These are phyloP conservation scores for Glaucomys volans DNA, from an alignment of 2,113 vertebrate species.

Conservation along the genomic window DNA sequence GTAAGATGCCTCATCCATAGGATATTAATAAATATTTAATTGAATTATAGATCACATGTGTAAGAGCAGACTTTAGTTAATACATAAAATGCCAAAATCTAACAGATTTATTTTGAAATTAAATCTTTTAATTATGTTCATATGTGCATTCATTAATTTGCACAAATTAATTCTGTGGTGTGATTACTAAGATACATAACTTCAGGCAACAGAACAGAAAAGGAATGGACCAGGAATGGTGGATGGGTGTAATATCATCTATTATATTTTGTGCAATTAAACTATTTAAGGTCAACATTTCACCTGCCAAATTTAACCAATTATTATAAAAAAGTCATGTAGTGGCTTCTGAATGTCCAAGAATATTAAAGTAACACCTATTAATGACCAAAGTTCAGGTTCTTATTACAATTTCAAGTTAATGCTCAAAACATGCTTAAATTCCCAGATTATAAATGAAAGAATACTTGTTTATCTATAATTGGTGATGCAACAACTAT, in stretches of 20 bases:
- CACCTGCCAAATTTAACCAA: neutral
- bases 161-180: slow-evolving; percentile 8
- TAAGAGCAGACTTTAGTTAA: neutral
- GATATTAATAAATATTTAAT: neutral
- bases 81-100: slow-evolving; percentile 30
- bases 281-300: neutral
- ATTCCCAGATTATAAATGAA: slow-evolving; percentile 14
- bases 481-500: neutral
- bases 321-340: slow-evolving; percentile 61
- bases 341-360: slow-evolving; percentile 46
- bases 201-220: slow-evolving; percentile 50
- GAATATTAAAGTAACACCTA: slow-evolving; percentile 53
- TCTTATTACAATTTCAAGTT: slow-evolving; percentile 40
- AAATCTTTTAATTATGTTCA: slow-evolving; percentile 2
- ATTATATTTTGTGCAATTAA: slow-evolving; percentile 53
- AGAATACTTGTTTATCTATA: neutral
- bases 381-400: neutral
- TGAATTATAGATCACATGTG: neutral
- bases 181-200: slow-evolving; percentile 23
- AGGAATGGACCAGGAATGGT: neutral
- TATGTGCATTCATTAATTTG: neutral
- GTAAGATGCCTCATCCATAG: neutral
- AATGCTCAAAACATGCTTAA: slow-evolving; percentile 31
- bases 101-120: slow-evolving; percentile 20
- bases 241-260: neutral